Evolutionary conservation across 2,888 invertebrate species (phyloP).

Genomic region (Agrilus mali): DNA sequence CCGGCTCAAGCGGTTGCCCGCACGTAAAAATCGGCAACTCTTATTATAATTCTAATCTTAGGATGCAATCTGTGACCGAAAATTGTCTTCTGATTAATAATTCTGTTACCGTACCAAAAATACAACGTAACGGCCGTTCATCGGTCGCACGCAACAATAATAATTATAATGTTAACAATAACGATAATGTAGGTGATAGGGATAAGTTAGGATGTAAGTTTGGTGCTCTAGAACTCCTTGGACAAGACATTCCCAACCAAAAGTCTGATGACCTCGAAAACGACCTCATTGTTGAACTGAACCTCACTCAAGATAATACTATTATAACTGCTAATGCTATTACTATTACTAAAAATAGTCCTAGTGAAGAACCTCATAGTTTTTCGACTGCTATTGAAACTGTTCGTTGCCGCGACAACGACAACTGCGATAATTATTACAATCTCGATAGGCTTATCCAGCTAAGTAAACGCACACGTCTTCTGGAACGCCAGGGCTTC

Average conservation of each 20-base stretch:
- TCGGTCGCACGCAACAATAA: slow-evolving; percentile 42
- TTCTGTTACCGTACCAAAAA: slow-evolving; percentile 40
- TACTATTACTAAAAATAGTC: slow-evolving; percentile 6
- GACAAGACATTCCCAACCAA: slow-evolving; percentile 39
- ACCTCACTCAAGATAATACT: slow-evolving; percentile 15
- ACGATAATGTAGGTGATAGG: slow-evolving; percentile 28
- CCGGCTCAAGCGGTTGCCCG: slow-evolving; percentile 42
- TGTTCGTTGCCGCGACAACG: slow-evolving; percentile 7
- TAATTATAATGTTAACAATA: slow-evolving; percentile 27
- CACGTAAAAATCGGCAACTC: slow-evolving; percentile 43
- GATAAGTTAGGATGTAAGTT: slow-evolving; percentile 32
- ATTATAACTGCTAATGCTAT: slow-evolving; percentile 9
- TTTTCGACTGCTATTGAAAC: slow-evolving; percentile 16
- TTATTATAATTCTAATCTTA: slow-evolving; percentile 37
- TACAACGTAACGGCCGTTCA: slow-evolving; percentile 40
- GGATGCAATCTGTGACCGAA: slow-evolving; percentile 61
- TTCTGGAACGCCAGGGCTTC: slow-evolving; percentile 18
- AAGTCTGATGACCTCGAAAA: slow-evolving; percentile 37
- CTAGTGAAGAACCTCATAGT: slow-evolving; percentile 6
- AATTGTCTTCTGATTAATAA: slow-evolving; percentile 49
- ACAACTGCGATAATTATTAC: slow-evolving; percentile 5
- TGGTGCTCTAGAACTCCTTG: slow-evolving; percentile 36
- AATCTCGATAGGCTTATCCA: slow-evolving; percentile 17
- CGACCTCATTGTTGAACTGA: slow-evolving; percentile 21
- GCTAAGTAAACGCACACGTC: slow-evolving; percentile 21